A percentile compares a stretch with the other conserved stretches of the same genome.
phyloP scores from a whole-genome alignment of 1,140 invertebrate species.

The Drosophila yakuba region DNA sequence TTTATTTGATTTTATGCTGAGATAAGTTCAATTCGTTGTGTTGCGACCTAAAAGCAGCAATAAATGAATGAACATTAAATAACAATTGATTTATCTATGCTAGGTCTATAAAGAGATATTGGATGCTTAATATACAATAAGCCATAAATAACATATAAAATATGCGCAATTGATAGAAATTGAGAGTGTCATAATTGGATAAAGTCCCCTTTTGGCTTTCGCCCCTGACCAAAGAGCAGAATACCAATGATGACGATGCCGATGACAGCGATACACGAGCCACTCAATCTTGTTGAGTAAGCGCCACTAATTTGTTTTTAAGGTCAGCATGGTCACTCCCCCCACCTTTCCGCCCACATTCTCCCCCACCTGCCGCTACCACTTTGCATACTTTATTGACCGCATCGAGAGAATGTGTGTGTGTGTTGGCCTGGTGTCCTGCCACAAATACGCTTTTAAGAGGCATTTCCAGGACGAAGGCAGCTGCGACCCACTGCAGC shows the following conservation, averaged over 20 bases:
- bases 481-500: constrained; percentile 34
- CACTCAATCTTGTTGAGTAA: constrained; percentile 79
- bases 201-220: background rate
- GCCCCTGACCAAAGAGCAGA: constrained; percentile 12
- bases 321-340: constrained; percentile 38
- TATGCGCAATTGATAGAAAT: too few relatives aligned
- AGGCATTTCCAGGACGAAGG: constrained; percentile 48
- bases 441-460: constrained; percentile 72
- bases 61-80: too few relatives aligned
- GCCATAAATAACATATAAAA: too few relatives aligned
- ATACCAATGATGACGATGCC: constrained; percentile 39
- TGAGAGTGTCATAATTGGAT: too few relatives aligned
- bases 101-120: too few relatives aligned
- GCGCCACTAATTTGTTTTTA: constrained; percentile 79
- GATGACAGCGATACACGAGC: constrained; percentile 66
- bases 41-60: too few relatives aligned
- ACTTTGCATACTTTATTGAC: constrained; percentile 78
- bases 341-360: background rate
- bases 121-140: too few relatives aligned
- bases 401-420: constrained; percentile 39
- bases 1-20: too few relatives aligned
- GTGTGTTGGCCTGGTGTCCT: constrained; percentile 36
- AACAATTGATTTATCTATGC: too few relatives aligned
- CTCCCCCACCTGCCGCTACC: constrained; percentile 6
- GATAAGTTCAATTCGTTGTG: too few relatives aligned